Evolutionary conservation across 2,113 vertebrate species (phyloP).

Genomic region (Colinus virginianus): DNA sequence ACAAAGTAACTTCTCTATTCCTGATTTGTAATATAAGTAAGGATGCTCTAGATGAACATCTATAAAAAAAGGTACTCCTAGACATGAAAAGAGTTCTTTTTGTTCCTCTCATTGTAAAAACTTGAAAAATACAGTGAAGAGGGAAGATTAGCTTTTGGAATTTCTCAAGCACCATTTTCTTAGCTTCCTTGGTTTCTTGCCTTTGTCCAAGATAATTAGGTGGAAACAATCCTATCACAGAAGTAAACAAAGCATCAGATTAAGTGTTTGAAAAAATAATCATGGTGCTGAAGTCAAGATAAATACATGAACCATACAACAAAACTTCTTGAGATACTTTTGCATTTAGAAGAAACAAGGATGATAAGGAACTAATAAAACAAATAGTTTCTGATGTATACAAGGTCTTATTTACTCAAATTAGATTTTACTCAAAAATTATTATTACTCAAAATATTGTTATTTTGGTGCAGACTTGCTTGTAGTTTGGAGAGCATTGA

Average conservation of each 20-base stretch:
- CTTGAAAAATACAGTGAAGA: neutral
- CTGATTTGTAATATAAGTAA: neutral
- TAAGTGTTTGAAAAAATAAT: conserved; percentile 19
- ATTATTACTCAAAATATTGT: neutral
- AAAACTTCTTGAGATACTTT: neutral
- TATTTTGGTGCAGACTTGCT: neutral
- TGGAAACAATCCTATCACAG: neutral
- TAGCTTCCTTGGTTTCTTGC: neutral
- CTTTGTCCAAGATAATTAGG: neutral
- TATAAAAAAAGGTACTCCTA: neutral
- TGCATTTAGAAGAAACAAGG: neutral
- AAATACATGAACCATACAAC: neutral
- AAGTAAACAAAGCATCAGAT: neutral
- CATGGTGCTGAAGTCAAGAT: neutral
- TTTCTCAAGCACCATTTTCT: neutral
- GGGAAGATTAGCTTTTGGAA: neutral
- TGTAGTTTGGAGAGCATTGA: neutral
- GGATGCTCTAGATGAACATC: neutral
- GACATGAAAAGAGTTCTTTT: neutral
- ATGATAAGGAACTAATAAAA: neutral
- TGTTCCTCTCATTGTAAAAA: neutral
- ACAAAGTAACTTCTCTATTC: neutral
- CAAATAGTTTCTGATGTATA: neutral
- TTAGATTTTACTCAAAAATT: neutral
- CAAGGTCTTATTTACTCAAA: neutral